These are phyloP conservation scores for Hippoglossus stenolepis DNA, from an alignment of 2,113 vertebrate genomes.

Conservation along the genomic window DNA sequence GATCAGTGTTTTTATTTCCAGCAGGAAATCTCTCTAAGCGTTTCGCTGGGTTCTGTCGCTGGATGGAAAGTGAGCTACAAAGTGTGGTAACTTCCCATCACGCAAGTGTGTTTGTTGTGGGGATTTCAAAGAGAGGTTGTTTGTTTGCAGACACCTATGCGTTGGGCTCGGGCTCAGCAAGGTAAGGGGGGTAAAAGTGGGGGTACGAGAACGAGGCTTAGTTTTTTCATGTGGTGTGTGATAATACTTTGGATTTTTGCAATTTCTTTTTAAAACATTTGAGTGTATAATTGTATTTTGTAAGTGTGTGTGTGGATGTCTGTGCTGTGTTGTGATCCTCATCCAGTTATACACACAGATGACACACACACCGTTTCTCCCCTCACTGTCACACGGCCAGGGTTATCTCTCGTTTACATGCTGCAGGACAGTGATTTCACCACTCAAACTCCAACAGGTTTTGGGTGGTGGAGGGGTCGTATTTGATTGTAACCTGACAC, in stretches of 20 bases:
- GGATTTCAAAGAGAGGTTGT: conserved; percentile 57
- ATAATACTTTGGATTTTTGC: not conserved
- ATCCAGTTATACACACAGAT: not conserved
- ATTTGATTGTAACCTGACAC: conserved; percentile 77
- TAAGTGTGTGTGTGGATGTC: not conserved
- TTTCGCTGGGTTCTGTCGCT: not conserved
- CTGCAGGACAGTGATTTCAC: conserved; percentile 65
- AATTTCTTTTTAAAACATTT: not conserved
- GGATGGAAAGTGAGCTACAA: conserved; percentile 16
- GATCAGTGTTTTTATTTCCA: conserved; percentile 26
- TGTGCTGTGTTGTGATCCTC: not conserved
- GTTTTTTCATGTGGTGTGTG: not conserved
- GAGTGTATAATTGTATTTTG: not conserved
- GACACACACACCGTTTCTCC: not conserved
- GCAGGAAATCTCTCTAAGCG: conserved; percentile 49
- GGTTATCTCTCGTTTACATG: conserved; percentile 52
- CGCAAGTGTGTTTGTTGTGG: conserved; percentile 32
- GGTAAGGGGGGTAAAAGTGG: conserved; percentile 2
- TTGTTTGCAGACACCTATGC: conserved; percentile 63
- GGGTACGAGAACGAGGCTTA: too few relatives aligned
- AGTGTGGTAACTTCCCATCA: conserved; percentile 27
- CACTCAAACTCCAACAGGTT: conserved; percentile 53
- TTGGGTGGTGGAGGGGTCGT: conserved; percentile 45
- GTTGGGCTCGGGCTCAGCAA: not conserved
- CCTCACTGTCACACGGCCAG: not conserved